These are phyloP conservation scores for Mastomys coucha DNA, from an alignment of 2,113 vertebrate genomes.

Conservation along the genomic window DNA sequence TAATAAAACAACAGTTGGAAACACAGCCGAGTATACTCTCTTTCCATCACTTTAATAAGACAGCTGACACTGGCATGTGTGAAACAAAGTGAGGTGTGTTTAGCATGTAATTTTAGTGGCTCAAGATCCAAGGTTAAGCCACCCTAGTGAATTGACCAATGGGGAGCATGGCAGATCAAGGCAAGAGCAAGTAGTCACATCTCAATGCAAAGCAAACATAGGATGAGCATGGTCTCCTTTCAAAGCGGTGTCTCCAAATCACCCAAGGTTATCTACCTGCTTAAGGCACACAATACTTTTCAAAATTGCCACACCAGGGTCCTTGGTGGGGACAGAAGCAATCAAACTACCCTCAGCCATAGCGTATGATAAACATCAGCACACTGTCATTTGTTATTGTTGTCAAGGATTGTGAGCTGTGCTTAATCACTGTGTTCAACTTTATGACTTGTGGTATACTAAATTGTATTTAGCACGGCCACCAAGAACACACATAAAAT, in stretches of 20 bases:
- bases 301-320: neutral
- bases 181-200: neutral
- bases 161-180: neutral
- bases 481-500: neutral
- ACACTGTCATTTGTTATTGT: neutral
- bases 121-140: neutral
- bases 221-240: neutral
- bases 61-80: neutral
- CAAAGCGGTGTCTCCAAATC: too few relatives aligned
- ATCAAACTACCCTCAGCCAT: neutral
- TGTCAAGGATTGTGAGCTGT: neutral
- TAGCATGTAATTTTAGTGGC: neutral
- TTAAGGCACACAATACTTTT: neutral
- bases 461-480: neutral
- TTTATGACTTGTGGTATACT: too few relatives aligned
- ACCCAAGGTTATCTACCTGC: neutral
- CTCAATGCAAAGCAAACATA: neutral
- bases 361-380: neutral
- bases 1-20: neutral
- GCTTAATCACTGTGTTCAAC: neutral
- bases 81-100: neutral
- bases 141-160: neutral
- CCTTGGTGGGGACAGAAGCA: neutral
- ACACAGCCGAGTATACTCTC: neutral
- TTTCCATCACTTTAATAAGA: neutral